Evolutionary conservation across 2,888 invertebrate species (phyloP).

Genomic region (Macrophya annulata): DNA sequence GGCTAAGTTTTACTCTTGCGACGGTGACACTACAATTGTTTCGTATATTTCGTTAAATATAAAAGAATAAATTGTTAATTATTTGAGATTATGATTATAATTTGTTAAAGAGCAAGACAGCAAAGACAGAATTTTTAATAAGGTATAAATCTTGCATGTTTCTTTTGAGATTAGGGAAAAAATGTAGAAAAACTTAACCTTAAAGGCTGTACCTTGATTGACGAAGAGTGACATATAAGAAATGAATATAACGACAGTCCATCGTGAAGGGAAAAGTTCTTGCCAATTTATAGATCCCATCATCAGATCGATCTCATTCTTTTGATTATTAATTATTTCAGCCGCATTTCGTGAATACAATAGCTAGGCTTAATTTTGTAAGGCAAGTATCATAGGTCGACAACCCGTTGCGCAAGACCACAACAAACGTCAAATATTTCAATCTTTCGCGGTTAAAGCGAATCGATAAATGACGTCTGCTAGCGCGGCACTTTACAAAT

Average conservation of each 20-base stretch:
- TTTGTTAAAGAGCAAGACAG: not conserved
- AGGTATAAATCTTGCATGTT: not conserved
- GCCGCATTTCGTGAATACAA: constrained; percentile 6
- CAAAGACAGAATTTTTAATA: not conserved
- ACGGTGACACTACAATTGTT: not conserved
- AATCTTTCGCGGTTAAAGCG: constrained; percentile 4
- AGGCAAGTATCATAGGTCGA: not conserved
- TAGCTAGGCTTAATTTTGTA: not conserved
- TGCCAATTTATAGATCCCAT: constrained; percentile 79
- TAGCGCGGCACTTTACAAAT: constrained; percentile 24
- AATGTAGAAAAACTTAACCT: constrained; percentile 58
- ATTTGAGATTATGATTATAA: not conserved
- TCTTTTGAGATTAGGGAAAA: not conserved
- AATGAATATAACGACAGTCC: constrained; percentile 90
- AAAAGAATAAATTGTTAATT: not conserved
- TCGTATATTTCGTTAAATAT: not conserved
- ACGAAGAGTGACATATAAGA: constrained; percentile 94
- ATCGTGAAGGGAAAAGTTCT: constrained; percentile 92
- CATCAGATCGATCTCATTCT: constrained; percentile 44
- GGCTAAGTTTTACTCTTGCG: not conserved
- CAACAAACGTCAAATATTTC: constrained; percentile 42
- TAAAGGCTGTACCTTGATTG: constrained; percentile 89
- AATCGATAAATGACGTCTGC: not conserved
- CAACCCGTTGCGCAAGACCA: constrained; percentile 33
- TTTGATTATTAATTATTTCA: not conserved